Conservation (phyloP, 2,888 invertebrate species). For the Tridacna gigas region DNA sequence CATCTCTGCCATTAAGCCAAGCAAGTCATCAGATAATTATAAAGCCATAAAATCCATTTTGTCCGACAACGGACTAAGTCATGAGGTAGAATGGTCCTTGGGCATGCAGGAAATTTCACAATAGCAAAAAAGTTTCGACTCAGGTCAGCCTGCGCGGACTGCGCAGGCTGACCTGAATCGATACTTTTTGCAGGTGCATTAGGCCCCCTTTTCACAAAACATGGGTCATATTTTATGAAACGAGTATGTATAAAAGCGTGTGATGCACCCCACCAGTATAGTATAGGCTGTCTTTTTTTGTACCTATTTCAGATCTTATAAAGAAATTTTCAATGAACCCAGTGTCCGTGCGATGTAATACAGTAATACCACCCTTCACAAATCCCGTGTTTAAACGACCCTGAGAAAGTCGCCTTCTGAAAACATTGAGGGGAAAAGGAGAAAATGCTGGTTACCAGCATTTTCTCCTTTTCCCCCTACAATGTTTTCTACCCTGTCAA, state of each 20-base stretch:
- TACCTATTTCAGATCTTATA: slow-evolving; percentile 16
- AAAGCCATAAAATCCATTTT: too few species aligned
- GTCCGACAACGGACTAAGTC: too few species aligned
- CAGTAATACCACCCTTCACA: background rate
- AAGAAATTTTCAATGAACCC: slow-evolving; percentile 10
- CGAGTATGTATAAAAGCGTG: background rate
- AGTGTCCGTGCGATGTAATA: slow-evolving; percentile 2
- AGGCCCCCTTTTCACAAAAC: too few species aligned
- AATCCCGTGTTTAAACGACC: too few species aligned
- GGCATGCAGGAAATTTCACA: too few species aligned
- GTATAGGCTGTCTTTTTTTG: background rate
- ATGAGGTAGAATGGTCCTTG: too few species aligned
- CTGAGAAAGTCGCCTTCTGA: background rate
- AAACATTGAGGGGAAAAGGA: background rate
- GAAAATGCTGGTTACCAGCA: background rate
- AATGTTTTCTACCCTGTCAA: background rate
- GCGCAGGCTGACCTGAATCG: too few species aligned
- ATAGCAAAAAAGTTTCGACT: too few species aligned
- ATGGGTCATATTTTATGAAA: background rate
- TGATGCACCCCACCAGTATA: background rate
- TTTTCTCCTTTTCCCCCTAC: background rate
- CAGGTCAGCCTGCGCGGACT: too few species aligned
- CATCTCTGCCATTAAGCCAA: too few species aligned
- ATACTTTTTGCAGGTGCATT: too few species aligned
- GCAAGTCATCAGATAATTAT: too few species aligned